Evolutionary conservation across 2,113 vertebrate genomes (phyloP).

Genomic region (Artemisiospiza belli): DNA sequence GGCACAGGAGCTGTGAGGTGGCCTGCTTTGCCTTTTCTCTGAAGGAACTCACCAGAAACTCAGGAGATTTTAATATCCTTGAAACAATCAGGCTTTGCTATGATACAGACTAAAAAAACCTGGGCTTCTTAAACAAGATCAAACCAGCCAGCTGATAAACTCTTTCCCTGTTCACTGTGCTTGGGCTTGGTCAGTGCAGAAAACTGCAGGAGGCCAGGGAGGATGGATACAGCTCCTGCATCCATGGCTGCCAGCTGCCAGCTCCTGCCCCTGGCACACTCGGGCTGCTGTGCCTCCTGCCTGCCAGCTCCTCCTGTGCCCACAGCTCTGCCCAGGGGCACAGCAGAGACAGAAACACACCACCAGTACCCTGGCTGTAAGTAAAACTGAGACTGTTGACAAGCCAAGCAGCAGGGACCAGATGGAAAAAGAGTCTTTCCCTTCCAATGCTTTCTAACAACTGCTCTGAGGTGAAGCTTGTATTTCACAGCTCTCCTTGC

Average conservation of each 20-base stretch:
- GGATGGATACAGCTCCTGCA: neutral
- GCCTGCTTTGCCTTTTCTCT: neutral
- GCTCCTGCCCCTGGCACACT: rapidly evolving
- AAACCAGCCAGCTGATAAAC: neutral
- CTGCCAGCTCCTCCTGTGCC: neutral
- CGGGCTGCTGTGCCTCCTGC: neutral
- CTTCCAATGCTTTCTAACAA: rapidly evolving
- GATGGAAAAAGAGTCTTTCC: neutral
- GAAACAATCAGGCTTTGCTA: neutral
- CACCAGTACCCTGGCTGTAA: rapidly evolving
- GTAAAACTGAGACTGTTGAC: neutral
- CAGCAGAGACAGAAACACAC: neutral
- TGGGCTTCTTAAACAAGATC: neutral
- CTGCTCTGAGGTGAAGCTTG: rapidly evolving
- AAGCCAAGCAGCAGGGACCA: rapidly evolving
- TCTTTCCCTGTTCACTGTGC: neutral
- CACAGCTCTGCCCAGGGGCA: neutral
- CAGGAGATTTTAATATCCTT: neutral
- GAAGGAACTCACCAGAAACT: neutral
- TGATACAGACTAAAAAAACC: neutral
- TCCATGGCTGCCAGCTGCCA: neutral
- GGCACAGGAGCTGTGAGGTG: neutral
- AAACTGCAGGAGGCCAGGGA: neutral
- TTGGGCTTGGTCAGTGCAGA: neutral
- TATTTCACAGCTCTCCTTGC: neutral